A percentile compares a stretch with the other conserved stretches of the same genome.
Evolutionary conservation across 2,113 vertebrate species (phyloP).

Genomic region (Suncus etruscus): DNA sequence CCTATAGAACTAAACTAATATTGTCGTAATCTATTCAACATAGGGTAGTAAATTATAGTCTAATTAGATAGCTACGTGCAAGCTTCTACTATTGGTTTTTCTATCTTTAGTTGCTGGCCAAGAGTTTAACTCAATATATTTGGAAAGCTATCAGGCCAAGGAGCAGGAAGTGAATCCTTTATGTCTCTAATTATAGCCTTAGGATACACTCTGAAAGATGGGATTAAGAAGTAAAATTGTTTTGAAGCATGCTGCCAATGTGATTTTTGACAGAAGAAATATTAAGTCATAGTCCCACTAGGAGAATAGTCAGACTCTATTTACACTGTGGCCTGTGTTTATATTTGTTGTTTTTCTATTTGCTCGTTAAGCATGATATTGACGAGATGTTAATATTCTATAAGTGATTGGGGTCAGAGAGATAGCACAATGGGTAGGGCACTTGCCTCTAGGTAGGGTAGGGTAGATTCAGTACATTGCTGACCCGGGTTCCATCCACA

Average conservation of each 20-base stretch:
- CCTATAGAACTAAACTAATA: neutral
- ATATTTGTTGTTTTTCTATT: slow-evolving; percentile 1
- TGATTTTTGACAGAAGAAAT: slow-evolving; percentile 21
- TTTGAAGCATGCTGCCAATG: neutral
- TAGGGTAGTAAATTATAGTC: slow-evolving; percentile 32
- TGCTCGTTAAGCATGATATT: slow-evolving; percentile 18
- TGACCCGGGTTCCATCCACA: too few species aligned
- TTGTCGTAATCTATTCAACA: neutral
- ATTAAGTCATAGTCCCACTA: neutral
- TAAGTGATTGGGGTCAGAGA: too few species aligned
- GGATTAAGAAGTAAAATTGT: neutral
- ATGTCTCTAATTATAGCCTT: slow-evolving; percentile 34
- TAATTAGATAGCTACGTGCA: neutral
- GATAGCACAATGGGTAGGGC: too few species aligned
- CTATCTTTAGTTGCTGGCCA: slow-evolving; percentile 20
- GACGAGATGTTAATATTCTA: neutral
- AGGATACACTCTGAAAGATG: slow-evolving; percentile 32
- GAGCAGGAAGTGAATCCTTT: slow-evolving; percentile 16
- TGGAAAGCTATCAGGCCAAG: neutral
- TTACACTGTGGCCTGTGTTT: neutral
- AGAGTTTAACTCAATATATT: slow-evolving; percentile 37
- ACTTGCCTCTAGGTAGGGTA: too few species aligned
- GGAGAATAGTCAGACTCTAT: neutral
- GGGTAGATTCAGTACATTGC: too few species aligned
- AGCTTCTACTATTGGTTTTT: slow-evolving; percentile 5